Evolutionary conservation across 2,797 vertebrate genomes (phyloP).

Genomic region (Melanotaenia nigrans): DNA sequence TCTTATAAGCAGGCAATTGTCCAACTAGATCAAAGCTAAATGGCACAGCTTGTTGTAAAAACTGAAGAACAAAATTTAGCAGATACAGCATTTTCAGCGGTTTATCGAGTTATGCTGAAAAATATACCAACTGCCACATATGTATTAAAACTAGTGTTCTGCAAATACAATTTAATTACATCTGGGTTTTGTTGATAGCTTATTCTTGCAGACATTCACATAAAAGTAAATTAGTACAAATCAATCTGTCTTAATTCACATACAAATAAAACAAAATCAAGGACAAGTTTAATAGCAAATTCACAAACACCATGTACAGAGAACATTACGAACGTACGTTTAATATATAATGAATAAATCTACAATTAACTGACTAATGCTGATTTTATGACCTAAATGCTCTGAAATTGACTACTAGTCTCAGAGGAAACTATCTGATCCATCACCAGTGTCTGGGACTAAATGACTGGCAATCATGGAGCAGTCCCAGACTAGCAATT

Average conservation of each 20-base stretch:
- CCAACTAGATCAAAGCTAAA: background rate
- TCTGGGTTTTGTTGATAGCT: background rate
- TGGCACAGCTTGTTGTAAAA: background rate
- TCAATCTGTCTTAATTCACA: no score
- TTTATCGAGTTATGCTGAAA: no score
- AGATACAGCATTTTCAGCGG: no score
- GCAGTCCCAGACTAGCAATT: accelerated
- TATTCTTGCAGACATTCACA: background rate
- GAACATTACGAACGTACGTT: background rate
- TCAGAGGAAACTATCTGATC: background rate
- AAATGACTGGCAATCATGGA: background rate
- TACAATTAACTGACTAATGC: background rate
- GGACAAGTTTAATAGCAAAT: no score
- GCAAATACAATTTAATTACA: background rate
- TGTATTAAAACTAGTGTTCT: no score
- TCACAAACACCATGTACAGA: background rate
- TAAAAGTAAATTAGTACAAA: no score
- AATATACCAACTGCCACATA: background rate
- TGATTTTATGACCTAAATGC: background rate
- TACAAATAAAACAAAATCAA: no score
- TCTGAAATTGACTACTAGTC: background rate
- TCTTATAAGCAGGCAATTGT: background rate
- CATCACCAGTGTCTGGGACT: background rate
- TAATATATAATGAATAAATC: no score
- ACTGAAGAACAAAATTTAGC: no score